A percentile compares a stretch with the other conserved stretches of the same genome.
Conservation (phyloP, 2,797 vertebrate species). For the Liasis olivaceus region DNA sequence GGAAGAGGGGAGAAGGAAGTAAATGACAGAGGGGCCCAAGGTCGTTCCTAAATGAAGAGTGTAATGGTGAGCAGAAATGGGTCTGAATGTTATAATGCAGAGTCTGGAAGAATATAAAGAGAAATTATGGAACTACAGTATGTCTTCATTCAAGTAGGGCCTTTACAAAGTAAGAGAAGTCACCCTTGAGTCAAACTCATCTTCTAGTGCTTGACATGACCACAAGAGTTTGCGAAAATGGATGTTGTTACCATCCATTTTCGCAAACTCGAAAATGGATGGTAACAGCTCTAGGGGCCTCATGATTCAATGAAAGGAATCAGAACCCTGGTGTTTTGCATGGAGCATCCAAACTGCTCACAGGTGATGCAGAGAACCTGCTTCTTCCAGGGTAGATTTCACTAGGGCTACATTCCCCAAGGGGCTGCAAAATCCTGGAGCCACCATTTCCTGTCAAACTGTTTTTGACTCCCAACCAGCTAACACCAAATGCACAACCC, state of each 20-base stretch:
- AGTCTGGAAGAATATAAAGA: background rate
- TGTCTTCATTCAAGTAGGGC: background rate
- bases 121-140: background rate
- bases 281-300: no score
- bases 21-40: background rate
- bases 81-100: background rate
- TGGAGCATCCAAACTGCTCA: background rate
- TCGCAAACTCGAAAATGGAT: background rate
- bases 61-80: background rate
- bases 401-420: background rate
- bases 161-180: background rate
- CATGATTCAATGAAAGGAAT: background rate
- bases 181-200: no score
- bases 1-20: background rate
- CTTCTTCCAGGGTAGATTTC: background rate
- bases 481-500: background rate
- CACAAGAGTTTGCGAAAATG: background rate
- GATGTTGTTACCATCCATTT: background rate
- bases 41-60: background rate
- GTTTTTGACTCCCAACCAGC: background rate
- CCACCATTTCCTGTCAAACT: background rate
- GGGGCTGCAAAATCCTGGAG: background rate
- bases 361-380: background rate
- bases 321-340: no score
- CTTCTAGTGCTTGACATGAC: no score